Percentiles rank a stretch among this genome's conserved stretches.
Conservation (phyloP, 1,140 invertebrate genomes). For the Hestina assimilis region DNA sequence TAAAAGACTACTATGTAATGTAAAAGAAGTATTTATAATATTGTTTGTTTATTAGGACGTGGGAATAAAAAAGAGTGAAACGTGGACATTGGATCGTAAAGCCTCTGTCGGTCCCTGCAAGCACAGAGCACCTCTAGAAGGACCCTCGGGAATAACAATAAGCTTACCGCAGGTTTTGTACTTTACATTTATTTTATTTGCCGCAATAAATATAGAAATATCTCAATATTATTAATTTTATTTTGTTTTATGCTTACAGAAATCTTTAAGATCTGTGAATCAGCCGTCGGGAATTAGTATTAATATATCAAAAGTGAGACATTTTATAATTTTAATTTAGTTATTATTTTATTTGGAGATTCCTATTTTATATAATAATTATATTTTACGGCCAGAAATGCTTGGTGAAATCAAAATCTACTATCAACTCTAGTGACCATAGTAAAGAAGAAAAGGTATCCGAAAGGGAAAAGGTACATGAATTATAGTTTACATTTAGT, state of each 20-base stretch:
- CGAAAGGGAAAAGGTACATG: background rate
- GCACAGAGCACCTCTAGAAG: slow-evolving; percentile 25
- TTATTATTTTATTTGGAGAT: background rate
- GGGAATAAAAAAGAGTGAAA: background rate
- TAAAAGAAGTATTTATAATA: no score
- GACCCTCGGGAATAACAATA: slow-evolving; percentile 51
- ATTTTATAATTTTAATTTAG: background rate
- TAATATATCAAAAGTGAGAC: slow-evolving; percentile 52
- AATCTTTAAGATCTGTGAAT: slow-evolving; percentile 31
- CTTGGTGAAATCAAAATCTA: slow-evolving; percentile 15
- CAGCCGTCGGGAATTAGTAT: slow-evolving; percentile 50
- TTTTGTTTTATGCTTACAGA: slow-evolving; percentile 33
- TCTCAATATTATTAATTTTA: background rate
- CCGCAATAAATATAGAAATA: background rate
- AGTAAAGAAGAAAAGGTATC: background rate
- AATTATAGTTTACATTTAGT: no score
- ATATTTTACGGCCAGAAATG: slow-evolving; percentile 26
- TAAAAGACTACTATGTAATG: no score
- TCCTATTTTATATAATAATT: background rate
- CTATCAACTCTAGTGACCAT: background rate
- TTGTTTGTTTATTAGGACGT: slow-evolving; percentile 25
- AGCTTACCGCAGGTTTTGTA: slow-evolving; percentile 45
- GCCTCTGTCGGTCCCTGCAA: slow-evolving; percentile 50
- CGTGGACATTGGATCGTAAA: slow-evolving; percentile 39
- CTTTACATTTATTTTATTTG: background rate